Percentiles rank a stretch among this genome's conserved stretches.
These are phyloP conservation scores for Labeo catla DNA, from an alignment of 2,113 vertebrate species.

Conservation along the genomic window DNA sequence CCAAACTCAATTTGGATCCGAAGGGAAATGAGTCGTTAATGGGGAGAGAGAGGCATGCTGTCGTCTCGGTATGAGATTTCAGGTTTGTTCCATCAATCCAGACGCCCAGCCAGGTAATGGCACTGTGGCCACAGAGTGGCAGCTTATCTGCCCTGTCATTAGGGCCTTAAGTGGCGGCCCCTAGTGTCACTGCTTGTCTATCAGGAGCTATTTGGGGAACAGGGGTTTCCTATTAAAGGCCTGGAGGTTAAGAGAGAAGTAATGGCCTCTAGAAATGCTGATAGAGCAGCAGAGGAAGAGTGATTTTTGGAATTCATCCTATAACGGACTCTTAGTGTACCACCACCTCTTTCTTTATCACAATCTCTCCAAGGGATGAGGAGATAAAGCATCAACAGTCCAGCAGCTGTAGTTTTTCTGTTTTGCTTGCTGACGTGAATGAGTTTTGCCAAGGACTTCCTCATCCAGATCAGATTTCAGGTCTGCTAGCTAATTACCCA, in stretches of 20 bases:
- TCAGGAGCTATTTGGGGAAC: slow-evolving; percentile 70
- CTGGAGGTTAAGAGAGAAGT: slow-evolving; percentile 48
- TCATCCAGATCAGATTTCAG: slow-evolving; percentile 31
- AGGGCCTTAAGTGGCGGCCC: slow-evolving; percentile 69
- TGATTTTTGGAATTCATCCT: slow-evolving; percentile 22
- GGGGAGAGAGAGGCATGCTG: slow-evolving; percentile 52
- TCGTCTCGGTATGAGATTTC: slow-evolving; percentile 59
- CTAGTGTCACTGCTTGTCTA: slow-evolving; percentile 71
- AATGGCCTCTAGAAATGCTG: slow-evolving; percentile 59
- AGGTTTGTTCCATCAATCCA: slow-evolving; percentile 63
- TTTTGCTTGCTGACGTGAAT: background rate
- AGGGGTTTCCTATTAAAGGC: slow-evolving; percentile 53
- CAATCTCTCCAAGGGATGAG: slow-evolving; percentile 36
- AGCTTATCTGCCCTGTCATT: slow-evolving; percentile 73
- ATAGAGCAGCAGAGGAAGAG: slow-evolving; percentile 43
- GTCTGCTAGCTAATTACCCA: slow-evolving; percentile 19
- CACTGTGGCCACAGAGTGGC: slow-evolving; percentile 52
- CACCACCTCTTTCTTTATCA: slow-evolving; percentile 10
- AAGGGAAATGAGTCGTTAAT: slow-evolving; percentile 69
- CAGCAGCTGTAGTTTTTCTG: background rate
- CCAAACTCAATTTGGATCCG: slow-evolving; percentile 74
- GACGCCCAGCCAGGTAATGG: background rate
- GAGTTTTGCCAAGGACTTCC: slow-evolving; percentile 2
- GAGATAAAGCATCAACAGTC: slow-evolving; percentile 23
- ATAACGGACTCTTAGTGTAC: slow-evolving; percentile 51